Evolutionary conservation across 2,888 invertebrate genomes (phyloP).

Genomic region (Horisme vitalbata): DNA sequence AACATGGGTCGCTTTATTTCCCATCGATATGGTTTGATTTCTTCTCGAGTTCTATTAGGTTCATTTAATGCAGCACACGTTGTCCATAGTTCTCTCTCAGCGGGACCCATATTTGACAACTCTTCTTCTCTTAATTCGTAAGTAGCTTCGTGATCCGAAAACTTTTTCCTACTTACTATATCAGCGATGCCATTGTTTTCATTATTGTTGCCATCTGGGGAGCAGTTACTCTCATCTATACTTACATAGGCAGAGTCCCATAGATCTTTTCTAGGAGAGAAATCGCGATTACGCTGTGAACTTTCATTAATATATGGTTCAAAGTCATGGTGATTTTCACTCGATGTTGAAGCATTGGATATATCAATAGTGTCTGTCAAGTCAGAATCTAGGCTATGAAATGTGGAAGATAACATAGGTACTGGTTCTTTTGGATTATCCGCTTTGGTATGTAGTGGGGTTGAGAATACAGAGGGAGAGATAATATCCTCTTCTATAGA

Average conservation of each 20-base stretch:
- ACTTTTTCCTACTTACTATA: conserved; percentile 50
- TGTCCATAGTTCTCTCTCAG: conserved; percentile 75
- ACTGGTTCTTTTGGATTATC: conserved; percentile 31
- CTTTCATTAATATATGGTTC: conserved; percentile 43
- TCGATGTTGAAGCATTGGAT: conserved; percentile 44
- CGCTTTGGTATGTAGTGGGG: conserved; percentile 39
- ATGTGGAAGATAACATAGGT: conserved; percentile 46
- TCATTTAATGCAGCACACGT: conserved; percentile 57
- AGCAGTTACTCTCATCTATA: conserved; percentile 75
- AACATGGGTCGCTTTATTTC: conserved; percentile 61
- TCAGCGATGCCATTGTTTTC: conserved; percentile 52
- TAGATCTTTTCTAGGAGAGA: conserved; percentile 66
- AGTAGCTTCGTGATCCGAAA: conserved; percentile 44
- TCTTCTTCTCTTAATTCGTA: conserved; percentile 46
- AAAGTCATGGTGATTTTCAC: conserved; percentile 43
- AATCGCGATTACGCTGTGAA: conserved; percentile 42
- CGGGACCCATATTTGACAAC: conserved; percentile 68
- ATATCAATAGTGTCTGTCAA: conserved; percentile 47
- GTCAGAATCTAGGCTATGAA: conserved; percentile 61
- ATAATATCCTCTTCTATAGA: conserved; percentile 30
- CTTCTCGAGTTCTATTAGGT: conserved; percentile 45
- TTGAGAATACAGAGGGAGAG: conserved; percentile 41
- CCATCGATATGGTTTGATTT: conserved; percentile 50
- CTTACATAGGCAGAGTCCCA: conserved; percentile 82
- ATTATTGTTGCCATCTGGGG: conserved; percentile 70